These are phyloP conservation scores for Trochalopteron elliotii DNA, from an alignment of 2,113 vertebrate genomes.

Conservation along the genomic window DNA sequence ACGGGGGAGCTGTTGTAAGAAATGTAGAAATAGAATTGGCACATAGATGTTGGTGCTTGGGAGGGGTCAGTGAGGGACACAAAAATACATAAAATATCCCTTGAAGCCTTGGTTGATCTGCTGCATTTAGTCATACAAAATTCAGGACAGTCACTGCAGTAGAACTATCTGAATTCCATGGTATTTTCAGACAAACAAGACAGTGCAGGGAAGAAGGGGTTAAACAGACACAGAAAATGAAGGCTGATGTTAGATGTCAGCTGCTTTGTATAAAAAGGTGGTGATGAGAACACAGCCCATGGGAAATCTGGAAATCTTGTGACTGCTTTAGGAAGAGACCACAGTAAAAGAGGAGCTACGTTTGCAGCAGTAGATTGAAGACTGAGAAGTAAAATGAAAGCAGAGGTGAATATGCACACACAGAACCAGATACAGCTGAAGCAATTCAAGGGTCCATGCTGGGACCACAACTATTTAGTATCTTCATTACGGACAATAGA, in stretches of 20 bases:
- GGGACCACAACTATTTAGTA: not conserved
- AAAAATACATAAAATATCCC: not conserved
- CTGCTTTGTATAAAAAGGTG: not conserved
- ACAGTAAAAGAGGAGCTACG: not conserved
- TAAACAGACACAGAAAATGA: not conserved
- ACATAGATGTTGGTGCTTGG: not conserved
- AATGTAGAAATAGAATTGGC: not conserved
- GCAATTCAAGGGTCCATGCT: not conserved
- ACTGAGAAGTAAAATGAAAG: not conserved
- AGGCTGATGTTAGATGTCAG: not conserved
- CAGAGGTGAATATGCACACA: not conserved
- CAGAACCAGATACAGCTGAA: not conserved
- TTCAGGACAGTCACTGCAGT: not conserved
- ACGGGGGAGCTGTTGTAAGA: not conserved
- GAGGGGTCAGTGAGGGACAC: not conserved
- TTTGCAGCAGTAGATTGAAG: not conserved
- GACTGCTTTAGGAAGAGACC: not conserved
- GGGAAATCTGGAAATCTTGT: not conserved
- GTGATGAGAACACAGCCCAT: not conserved
- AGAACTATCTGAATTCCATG: not conserved
- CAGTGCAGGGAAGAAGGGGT: not conserved
- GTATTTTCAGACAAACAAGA: not conserved
- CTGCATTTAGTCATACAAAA: not conserved
- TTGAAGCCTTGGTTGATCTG: not conserved
- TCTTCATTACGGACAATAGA: not conserved